phyloP scores from a whole-genome alignment of 2,888 invertebrate genomes.

The Sialis fuliginosa region DNA sequence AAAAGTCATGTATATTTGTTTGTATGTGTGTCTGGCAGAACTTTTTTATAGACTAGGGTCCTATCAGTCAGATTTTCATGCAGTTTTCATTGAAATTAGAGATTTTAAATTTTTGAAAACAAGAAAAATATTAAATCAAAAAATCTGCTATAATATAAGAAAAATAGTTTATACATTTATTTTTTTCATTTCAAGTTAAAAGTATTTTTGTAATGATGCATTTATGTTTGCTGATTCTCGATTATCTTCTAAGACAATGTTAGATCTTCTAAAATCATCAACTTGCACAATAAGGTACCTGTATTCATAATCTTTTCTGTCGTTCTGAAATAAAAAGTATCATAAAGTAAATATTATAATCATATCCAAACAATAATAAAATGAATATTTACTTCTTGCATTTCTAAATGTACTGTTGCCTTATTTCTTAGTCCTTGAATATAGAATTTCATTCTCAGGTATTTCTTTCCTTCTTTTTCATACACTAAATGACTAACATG shows the following conservation, averaged over 20 bases:
- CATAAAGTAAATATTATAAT: not conserved
- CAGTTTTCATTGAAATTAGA: too few relatives aligned
- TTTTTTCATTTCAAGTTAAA: not conserved
- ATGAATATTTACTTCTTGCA: slow-evolving; percentile 46
- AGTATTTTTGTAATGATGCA: not conserved
- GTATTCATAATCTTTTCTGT: slow-evolving; percentile 58
- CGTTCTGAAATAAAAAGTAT: slow-evolving; percentile 39
- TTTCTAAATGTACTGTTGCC: slow-evolving; percentile 74
- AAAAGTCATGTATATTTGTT: too few relatives aligned
- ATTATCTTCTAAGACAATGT: slow-evolving; percentile 66
- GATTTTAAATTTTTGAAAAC: too few relatives aligned
- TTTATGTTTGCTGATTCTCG: slow-evolving; percentile 9
- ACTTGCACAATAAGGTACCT: slow-evolving; percentile 70
- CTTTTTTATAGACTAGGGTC: too few relatives aligned
- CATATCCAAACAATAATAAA: not conserved
- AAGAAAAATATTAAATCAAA: too few relatives aligned
- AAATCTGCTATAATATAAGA: too few relatives aligned
- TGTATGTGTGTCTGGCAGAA: too few relatives aligned
- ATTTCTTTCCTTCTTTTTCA: slow-evolving; percentile 53
- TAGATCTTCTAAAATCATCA: slow-evolving; percentile 55
- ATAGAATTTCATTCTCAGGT: slow-evolving; percentile 81
- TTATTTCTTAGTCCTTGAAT: slow-evolving; percentile 66
- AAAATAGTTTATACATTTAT: not conserved
- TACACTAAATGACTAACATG: slow-evolving; percentile 69
- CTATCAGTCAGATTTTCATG: too few relatives aligned